Conservation (phyloP, 1,140 invertebrate genomes). For the Anastrepha ludens region DNA sequence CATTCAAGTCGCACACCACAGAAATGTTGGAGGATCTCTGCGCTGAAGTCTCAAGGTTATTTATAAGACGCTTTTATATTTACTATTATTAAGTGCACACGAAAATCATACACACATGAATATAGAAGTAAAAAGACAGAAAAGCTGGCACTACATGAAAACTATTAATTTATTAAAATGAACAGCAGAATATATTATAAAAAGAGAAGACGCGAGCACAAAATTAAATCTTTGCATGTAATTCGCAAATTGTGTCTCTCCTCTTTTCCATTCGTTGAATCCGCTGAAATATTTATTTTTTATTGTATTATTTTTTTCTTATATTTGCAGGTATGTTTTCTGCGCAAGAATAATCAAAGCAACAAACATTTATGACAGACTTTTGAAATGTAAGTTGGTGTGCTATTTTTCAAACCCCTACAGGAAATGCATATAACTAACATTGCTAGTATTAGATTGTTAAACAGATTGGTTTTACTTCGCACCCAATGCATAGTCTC, state of each 20-base stretch:
- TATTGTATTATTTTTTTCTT: background rate
- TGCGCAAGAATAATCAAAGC: slow-evolving; percentile 16
- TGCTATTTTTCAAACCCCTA: no score
- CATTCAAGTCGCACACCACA: no score
- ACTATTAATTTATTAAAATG: slow-evolving; percentile 22
- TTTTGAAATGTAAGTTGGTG: background rate
- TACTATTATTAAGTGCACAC: no score
- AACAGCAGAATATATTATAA: background rate
- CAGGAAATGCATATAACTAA: no score
- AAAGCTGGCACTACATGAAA: background rate
- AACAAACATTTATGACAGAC: background rate
- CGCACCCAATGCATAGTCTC: no score
- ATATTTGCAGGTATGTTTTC: slow-evolving; percentile 25
- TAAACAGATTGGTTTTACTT: no score
- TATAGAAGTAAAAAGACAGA: no score
- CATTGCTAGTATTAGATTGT: no score
- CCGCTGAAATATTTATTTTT: background rate
- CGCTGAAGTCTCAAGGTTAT: no score
- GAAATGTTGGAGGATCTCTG: no score
- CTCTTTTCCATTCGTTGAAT: background rate
- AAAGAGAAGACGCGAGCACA: background rate
- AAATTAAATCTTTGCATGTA: background rate
- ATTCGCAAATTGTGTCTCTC: background rate
- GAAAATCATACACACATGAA: no score
- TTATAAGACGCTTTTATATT: no score